These are phyloP conservation scores for Herpetotheres cachinnans DNA, from an alignment of 2,113 vertebrate genomes.

Conservation along the genomic window DNA sequence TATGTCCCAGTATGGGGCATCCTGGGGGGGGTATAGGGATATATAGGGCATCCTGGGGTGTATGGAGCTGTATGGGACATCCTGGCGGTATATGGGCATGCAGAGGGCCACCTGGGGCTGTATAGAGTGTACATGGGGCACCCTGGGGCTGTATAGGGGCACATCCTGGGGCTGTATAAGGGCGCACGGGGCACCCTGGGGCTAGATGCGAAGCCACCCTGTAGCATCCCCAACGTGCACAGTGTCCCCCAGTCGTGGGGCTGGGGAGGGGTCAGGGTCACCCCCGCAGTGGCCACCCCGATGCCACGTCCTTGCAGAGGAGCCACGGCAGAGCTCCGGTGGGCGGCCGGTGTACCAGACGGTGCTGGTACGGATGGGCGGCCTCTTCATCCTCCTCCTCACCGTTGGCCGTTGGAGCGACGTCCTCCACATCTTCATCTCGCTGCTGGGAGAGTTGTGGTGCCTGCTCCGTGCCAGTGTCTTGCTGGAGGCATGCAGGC, in stretches of 20 bases:
- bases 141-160: background rate
- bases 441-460: slow-evolving; percentile 85
- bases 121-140: too few species aligned
- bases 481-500: slow-evolving; percentile 75
- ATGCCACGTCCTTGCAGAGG: slow-evolving; percentile 65
- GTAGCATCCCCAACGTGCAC: accelerated
- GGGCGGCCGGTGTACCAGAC: slow-evolving; percentile 72
- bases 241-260: accelerated
- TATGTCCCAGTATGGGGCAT: too few species aligned
- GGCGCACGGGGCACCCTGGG: too few species aligned
- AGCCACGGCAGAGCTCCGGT: slow-evolving; percentile 68
- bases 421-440: slow-evolving; percentile 82
- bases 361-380: slow-evolving; percentile 84
- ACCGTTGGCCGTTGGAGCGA: slow-evolving; percentile 88
- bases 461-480: slow-evolving; percentile 74
- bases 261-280: background rate
- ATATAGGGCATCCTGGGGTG: too few species aligned
- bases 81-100: too few species aligned
- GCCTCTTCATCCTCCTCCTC: slow-evolving; percentile 89
- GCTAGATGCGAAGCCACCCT: accelerated
- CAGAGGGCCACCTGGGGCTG: too few species aligned
- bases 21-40: too few species aligned
- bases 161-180: too few species aligned
- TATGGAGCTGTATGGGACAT: background rate
- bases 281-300: accelerated